Evolutionary conservation across 1,140 invertebrate species (phyloP), one percentile per base, ranked within the genome.

Genomic region (Drosophila parabipectinata): DNA sequence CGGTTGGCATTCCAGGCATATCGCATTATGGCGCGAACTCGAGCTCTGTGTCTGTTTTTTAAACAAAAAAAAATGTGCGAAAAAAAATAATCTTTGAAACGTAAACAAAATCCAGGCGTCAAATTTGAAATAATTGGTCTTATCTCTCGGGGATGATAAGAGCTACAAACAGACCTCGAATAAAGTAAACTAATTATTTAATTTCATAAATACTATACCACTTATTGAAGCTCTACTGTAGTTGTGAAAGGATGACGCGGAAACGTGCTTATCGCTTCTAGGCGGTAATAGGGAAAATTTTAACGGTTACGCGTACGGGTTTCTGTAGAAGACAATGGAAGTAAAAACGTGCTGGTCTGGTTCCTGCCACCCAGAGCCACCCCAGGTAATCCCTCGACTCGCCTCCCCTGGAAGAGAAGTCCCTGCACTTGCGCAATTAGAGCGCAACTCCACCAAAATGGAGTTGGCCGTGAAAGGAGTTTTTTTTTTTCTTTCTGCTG

Each of bases 361-460:
- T 82, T 78, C 62, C 79, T 82, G 69, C 3, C 9, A 7, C 32
- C 1, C 34, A 15, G 58, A 82, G 66, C 71, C 63, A 84, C 79
- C 75, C 80, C 71, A 50, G 30, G 37, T 54, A 54, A 57, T 12
- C 12, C 21, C 21, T 21, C 21, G 21, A 2, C 21, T 21, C 21
- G 21, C 21, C 21, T 21, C 21, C 4, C 7, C 44, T 10, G 44
- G 62, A 48, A 37, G 21, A 8, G 14, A 67, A 76, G 82, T 82
- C 74, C 78, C 58, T 87, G 83, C 83, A 87, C 83, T 87, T 87
- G 83, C 83, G 83, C 83, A 87, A 88, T 83, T 82, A 87, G 74
- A 66, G 62, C 63, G 63, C 66, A 88, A 87, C 81, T 85, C 79
- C 73, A 87, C 79, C 73, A 87, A 82, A 85, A 79, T 76, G 66